Evolutionary conservation across 2,113 vertebrate species (phyloP).

Genomic region (Chloebia gouldiae): DNA sequence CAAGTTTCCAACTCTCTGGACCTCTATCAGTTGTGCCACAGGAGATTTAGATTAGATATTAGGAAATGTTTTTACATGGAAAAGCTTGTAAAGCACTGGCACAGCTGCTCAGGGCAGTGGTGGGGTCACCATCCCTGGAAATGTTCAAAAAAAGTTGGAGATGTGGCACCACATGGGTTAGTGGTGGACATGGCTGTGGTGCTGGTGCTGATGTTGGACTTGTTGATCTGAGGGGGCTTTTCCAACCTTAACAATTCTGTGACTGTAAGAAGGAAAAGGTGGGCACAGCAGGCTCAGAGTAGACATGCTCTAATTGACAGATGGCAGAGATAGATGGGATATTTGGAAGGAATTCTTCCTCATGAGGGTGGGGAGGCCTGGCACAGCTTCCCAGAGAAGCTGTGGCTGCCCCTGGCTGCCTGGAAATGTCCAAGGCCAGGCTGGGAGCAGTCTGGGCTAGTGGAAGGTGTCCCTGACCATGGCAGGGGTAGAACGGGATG

Average conservation of each 20-base stretch:
- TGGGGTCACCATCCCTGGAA: background rate
- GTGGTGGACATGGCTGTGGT: background rate
- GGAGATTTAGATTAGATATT: background rate
- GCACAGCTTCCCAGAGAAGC: background rate
- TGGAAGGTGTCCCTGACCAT: background rate
- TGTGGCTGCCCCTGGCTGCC: background rate
- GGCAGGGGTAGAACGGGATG: rapidly evolving
- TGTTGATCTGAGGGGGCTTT: background rate
- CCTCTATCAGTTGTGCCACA: background rate
- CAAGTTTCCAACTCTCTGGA: background rate
- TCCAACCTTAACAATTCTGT: background rate
- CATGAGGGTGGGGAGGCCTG: rapidly evolving
- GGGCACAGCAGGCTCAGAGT: background rate
- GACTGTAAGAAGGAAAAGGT: background rate
- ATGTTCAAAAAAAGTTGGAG: rapidly evolving
- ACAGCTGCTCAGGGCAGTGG: background rate
- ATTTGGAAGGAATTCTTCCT: background rate
- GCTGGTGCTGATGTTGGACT: background rate
- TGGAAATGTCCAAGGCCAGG: background rate
- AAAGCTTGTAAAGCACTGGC: background rate
- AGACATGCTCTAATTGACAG: rapidly evolving
- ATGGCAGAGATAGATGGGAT: rapidly evolving
- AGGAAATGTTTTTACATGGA: background rate
- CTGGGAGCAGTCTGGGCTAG: rapidly evolving
- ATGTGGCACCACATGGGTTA: background rate